Percentiles rank a stretch among this genome's conserved stretches.
Evolutionary conservation across 2,797 vertebrate genomes (phyloP).

Genomic region (Prunella strophiata): DNA sequence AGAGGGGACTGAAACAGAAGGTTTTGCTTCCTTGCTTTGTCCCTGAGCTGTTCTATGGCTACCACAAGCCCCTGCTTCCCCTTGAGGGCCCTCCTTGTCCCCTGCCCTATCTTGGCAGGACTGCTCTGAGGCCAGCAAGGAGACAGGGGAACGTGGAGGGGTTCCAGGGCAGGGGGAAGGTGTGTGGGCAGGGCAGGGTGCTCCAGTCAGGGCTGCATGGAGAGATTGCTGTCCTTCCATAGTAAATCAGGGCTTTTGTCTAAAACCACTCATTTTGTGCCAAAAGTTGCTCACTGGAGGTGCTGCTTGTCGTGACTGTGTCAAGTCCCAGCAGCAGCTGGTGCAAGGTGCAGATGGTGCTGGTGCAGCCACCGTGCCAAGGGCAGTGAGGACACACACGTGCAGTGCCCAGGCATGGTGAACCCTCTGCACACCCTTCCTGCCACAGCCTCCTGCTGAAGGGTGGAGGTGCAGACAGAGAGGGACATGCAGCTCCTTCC

Average conservation of each 20-base stretch:
- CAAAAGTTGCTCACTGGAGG: not conserved
- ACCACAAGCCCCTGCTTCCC: not conserved
- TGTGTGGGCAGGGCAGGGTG: not conserved
- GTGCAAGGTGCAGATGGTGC: accelerated
- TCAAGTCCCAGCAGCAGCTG: not conserved
- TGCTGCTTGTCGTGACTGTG: not conserved
- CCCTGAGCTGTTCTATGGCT: not conserved
- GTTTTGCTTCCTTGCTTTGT: not conserved
- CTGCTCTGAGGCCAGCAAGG: not conserved
- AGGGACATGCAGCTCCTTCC: not conserved
- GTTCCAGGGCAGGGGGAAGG: accelerated
- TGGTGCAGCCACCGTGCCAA: accelerated
- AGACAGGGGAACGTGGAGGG: not conserved
- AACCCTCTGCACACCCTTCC: not conserved
- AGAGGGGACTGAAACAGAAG: not conserved
- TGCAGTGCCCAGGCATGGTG: not conserved
- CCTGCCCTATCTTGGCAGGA: not conserved
- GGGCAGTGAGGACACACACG: accelerated
- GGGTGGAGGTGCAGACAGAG: not conserved
- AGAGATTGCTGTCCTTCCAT: not conserved
- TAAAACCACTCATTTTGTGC: not conserved
- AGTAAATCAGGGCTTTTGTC: not conserved
- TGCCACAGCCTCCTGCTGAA: not conserved
- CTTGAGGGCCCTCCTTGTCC: not conserved
- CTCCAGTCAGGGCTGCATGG: accelerated